Conservation (phyloP, 1,140 invertebrate genomes). For the Hyles vespertilio region DNA sequence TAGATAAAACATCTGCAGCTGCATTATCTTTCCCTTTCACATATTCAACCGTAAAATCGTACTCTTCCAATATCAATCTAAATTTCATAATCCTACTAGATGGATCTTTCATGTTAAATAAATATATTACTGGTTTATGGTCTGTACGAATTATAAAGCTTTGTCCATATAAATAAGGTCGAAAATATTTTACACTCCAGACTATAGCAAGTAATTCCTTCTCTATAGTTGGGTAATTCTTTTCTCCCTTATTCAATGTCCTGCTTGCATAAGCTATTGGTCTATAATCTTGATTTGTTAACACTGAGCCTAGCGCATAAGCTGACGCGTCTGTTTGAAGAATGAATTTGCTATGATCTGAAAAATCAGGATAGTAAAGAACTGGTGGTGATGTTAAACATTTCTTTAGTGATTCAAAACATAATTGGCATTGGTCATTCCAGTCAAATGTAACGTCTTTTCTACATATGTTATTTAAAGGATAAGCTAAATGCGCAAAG, state of each 20-base stretch:
- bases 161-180: slow-evolving; percentile 49
- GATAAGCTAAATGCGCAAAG: slow-evolving; percentile 12
- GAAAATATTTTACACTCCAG: slow-evolving; percentile 27
- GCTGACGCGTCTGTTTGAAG: slow-evolving; percentile 45
- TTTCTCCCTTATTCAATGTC: slow-evolving; percentile 45
- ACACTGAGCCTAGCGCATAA: slow-evolving; percentile 39
- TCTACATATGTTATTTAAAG: slow-evolving; percentile 14
- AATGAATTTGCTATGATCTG: slow-evolving; percentile 20
- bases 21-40: slow-evolving; percentile 10
- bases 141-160: slow-evolving; percentile 44
- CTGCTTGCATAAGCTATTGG: slow-evolving; percentile 52
- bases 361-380: slow-evolving; percentile 29
- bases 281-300: slow-evolving; percentile 46
- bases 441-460: slow-evolving; percentile 16
- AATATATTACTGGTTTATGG: slow-evolving; percentile 14
- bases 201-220: slow-evolving; percentile 75
- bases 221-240: slow-evolving; percentile 34
- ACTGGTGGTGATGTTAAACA: slow-evolving; percentile 25
- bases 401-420: slow-evolving; percentile 44
- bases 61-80: neutral
- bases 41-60: slow-evolving; percentile 20
- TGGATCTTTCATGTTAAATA: slow-evolving; percentile 2
- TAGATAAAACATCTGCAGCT: slow-evolving; percentile 26
- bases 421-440: slow-evolving; percentile 24
- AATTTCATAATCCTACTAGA: too few relatives aligned